A percentile compares a stretch with the other conserved stretches of the same genome.
Conservation (phyloP, 2,888 invertebrate species). For the Dynastes grantii region DNA sequence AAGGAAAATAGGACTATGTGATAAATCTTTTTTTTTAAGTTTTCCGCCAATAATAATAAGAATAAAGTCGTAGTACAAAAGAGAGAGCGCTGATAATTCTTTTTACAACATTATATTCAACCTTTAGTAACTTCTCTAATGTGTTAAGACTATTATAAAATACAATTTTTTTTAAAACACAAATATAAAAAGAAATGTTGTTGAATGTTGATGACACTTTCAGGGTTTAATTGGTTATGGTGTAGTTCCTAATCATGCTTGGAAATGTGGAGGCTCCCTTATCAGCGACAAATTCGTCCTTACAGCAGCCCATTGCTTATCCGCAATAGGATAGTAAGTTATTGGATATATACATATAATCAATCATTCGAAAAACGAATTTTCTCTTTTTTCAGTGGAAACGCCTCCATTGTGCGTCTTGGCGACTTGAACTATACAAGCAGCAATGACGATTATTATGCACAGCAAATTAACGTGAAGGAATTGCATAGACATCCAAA, state of each 20-base stretch:
- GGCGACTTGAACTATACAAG: constrained; percentile 70
- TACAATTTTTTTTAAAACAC: too few species aligned
- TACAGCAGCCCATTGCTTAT: constrained; percentile 77
- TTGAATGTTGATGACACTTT: constrained; percentile 48
- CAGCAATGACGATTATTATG: constrained; percentile 57
- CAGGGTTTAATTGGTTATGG: constrained; percentile 63
- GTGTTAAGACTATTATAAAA: too few species aligned
- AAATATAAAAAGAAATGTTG: too few species aligned
- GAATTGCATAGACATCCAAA: constrained; percentile 67
- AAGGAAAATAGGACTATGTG: too few species aligned
- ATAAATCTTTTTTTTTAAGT: too few species aligned
- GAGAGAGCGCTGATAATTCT: too few species aligned
- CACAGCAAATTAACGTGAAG: constrained; percentile 63
- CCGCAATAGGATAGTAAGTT: constrained; percentile 44
- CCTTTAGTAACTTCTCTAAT: too few species aligned
- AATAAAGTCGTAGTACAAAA: too few species aligned
- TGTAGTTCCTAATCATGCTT: constrained; percentile 64
- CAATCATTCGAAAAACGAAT: not conserved
- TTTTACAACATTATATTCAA: too few species aligned
- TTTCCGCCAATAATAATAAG: too few species aligned
- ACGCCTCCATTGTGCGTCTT: constrained; percentile 60
- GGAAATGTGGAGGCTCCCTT: constrained; percentile 77
- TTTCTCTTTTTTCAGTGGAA: constrained; percentile 36
- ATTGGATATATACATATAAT: not conserved
- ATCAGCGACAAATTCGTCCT: constrained; percentile 76